Conservation (phyloP, 2,888 invertebrate genomes). For the Caenorhabditis afra region DNA sequence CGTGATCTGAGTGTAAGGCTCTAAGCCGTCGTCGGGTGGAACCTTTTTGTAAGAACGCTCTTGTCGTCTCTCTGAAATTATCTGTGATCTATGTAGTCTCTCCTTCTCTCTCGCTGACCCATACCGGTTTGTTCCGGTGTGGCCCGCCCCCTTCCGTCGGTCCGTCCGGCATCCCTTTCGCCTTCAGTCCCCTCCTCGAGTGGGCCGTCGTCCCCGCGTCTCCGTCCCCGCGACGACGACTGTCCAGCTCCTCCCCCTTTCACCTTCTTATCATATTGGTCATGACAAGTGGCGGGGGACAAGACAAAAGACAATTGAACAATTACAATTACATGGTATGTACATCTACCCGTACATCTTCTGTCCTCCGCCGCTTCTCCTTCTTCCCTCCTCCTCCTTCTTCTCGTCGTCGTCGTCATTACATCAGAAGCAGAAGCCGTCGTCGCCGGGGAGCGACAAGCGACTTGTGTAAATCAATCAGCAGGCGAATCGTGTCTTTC, state of each 20-base stretch:
- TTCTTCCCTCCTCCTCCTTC: conserved; percentile 25
- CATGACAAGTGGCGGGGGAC: conserved; percentile 46
- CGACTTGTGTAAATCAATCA: conserved; percentile 59
- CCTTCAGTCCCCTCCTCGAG: conserved; percentile 3
- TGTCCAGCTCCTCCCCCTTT: conserved; percentile 53
- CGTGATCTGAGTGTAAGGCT: conserved; percentile 29
- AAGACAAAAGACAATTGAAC: conserved; percentile 57
- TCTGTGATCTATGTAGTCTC: neutral
- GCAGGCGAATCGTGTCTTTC: conserved; percentile 48
- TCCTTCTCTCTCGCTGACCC: conserved; percentile 23
- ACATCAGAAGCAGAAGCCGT: conserved; percentile 55
- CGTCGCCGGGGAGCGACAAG: conserved; percentile 12
- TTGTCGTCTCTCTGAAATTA: conserved; percentile 21
- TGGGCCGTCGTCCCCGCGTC: conserved; percentile 5
- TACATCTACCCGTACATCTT: conserved; percentile 54
- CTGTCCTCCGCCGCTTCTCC: conserved; percentile 18
- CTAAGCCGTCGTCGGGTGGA: conserved; percentile 22
- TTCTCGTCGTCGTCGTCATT: conserved; percentile 47
- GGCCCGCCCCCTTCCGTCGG: conserved; percentile 22
- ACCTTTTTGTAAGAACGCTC: conserved; percentile 23
- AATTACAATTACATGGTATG: conserved; percentile 58
- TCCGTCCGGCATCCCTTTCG: neutral
- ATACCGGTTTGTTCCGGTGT: conserved; percentile 51
- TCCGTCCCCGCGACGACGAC: neutral
- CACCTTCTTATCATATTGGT: conserved; percentile 58